Conservation (phyloP, 1,140 invertebrate species). For the Hydropsyche tenuis region DNA sequence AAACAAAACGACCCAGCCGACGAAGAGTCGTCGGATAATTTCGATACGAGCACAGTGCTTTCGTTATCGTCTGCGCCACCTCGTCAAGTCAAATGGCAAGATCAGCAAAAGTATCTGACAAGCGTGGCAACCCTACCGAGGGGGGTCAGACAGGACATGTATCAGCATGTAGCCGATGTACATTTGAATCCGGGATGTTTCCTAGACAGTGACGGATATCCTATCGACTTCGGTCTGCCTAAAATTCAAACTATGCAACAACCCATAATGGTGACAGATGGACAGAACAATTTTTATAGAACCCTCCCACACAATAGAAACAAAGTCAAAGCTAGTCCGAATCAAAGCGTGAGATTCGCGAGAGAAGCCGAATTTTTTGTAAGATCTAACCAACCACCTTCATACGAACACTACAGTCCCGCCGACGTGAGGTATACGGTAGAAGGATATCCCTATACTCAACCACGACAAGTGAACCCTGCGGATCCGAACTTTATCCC, state of each 20-base stretch:
- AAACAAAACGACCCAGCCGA: slow-evolving; percentile 50
- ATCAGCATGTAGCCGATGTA: slow-evolving; percentile 70
- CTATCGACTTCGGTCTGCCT: slow-evolving; percentile 79
- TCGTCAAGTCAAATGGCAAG: slow-evolving; percentile 62
- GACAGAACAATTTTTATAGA: slow-evolving; percentile 66
- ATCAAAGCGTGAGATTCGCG: slow-evolving; percentile 67
- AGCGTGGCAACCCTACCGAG: slow-evolving; percentile 61
- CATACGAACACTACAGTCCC: slow-evolving; percentile 64
- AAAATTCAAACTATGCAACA: slow-evolving; percentile 66
- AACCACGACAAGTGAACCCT: slow-evolving; percentile 60
- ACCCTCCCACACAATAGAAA: slow-evolving; percentile 73
- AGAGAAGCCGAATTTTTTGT: slow-evolving; percentile 70
- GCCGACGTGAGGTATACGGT: slow-evolving; percentile 77
- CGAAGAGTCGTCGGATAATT: slow-evolving; percentile 46
- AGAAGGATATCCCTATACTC: slow-evolving; percentile 75
- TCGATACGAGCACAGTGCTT: slow-evolving; percentile 48
- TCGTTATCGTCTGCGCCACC: slow-evolving; percentile 51
- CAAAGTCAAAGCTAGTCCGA: slow-evolving; percentile 67
- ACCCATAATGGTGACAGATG: slow-evolving; percentile 62
- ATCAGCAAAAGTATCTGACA: slow-evolving; percentile 54
- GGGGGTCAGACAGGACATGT: slow-evolving; percentile 58
- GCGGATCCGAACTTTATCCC: slow-evolving; percentile 69
- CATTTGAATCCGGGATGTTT: slow-evolving; percentile 72
- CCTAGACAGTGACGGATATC: slow-evolving; percentile 77
- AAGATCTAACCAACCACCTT: slow-evolving; percentile 53